Conservation (phyloP, 2,113 vertebrate genomes). For the Trogon surrucura region DNA sequence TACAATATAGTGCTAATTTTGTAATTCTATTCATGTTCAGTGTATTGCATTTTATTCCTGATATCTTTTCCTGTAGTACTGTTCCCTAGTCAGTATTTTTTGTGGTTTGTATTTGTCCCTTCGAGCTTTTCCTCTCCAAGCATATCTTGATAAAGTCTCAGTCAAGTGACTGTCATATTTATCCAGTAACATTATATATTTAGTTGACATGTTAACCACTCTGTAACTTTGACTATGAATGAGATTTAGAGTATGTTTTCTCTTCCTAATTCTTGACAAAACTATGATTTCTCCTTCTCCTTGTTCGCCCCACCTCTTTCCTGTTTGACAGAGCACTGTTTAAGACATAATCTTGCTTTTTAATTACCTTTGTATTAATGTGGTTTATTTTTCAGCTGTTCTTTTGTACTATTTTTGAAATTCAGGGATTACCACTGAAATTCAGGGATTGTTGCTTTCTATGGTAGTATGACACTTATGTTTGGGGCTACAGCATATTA, state of each 20-base stretch:
- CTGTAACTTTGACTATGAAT: background rate
- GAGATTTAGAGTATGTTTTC: background rate
- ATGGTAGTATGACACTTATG: fast-evolving
- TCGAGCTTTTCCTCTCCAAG: background rate
- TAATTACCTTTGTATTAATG: background rate
- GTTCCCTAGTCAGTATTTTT: background rate
- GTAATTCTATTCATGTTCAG: background rate
- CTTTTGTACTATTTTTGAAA: background rate
- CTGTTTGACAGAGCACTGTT: background rate
- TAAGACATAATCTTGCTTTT: background rate
- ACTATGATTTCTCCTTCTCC: background rate
- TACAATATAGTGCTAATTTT: background rate
- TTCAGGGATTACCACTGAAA: background rate
- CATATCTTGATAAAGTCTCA: background rate
- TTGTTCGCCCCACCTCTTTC: background rate
- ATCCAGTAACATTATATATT: background rate
- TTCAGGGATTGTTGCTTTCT: background rate
- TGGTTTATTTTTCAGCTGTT: background rate
- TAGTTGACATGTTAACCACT: background rate
- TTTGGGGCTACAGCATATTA: background rate
- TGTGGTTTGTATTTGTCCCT: background rate
- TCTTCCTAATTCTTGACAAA: background rate
- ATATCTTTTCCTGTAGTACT: background rate
- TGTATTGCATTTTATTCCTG: background rate
- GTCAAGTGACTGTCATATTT: background rate